phyloP scores from a whole-genome alignment of 2,888 invertebrate species.

The Drosophila demipolita region DNA sequence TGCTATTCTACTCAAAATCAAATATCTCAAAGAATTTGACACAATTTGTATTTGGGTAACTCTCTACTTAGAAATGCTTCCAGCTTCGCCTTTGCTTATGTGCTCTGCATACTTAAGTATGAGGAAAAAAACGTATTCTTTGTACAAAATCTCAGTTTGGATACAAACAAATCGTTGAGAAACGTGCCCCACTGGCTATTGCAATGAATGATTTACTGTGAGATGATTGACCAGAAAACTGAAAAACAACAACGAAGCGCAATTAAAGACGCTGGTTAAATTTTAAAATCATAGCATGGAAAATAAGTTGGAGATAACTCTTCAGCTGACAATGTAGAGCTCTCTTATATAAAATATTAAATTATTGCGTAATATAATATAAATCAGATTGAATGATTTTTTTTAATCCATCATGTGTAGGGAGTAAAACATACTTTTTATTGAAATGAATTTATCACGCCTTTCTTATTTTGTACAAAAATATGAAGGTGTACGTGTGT shows the following conservation, averaged over 20 bases:
- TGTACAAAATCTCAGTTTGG: slow-evolving; percentile 42
- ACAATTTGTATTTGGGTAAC: slow-evolving; percentile 39
- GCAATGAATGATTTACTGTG: slow-evolving; percentile 69
- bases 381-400: not conserved
- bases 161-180: slow-evolving; percentile 48
- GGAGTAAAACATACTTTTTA: not conserved
- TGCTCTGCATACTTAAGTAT: slow-evolving; percentile 54
- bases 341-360: not conserved
- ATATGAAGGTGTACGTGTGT: too few relatives aligned
- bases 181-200: slow-evolving; percentile 45
- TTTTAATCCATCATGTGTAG: not conserved
- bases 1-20: not conserved
- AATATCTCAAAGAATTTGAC: slow-evolving; percentile 41
- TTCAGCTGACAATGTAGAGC: not conserved
- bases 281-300: slow-evolving; percentile 23
- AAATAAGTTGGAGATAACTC: not conserved
- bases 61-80: slow-evolving; percentile 56
- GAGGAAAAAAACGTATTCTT: slow-evolving; percentile 4
- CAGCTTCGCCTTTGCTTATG: slow-evolving; percentile 47
- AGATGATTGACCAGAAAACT: slow-evolving; percentile 61
- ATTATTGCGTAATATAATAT: not conserved
- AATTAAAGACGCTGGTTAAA: slow-evolving; percentile 24
- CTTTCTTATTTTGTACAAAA: too few relatives aligned
- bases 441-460: not conserved
- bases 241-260: slow-evolving; percentile 4